phyloP scores from a whole-genome alignment of 2,797 vertebrate species.

The Bryconaethiops microstoma region DNA sequence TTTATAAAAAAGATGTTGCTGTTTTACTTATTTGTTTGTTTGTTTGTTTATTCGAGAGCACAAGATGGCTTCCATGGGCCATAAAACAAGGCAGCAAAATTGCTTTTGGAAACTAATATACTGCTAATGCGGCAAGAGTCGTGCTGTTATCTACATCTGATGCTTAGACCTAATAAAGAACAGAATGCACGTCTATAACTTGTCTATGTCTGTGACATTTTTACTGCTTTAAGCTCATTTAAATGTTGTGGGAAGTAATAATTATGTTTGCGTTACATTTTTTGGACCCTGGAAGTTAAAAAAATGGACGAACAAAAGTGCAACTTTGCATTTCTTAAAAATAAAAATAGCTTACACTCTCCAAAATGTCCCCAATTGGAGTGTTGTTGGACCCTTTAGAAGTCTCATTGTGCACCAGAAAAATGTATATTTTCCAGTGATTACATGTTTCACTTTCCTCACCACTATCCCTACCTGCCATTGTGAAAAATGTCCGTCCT shows the following conservation, averaged over 20 bases:
- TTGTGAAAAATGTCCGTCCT: too few species aligned
- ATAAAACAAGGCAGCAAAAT: background rate
- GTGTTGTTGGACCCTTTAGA: too few species aligned
- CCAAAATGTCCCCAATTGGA: too few species aligned
- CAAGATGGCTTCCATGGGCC: background rate
- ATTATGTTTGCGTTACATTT: too few species aligned
- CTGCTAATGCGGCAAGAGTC: background rate
- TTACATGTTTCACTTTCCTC: too few species aligned
- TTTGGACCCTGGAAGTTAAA: too few species aligned
- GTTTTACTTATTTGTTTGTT: background rate
- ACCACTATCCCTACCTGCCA: too few species aligned
- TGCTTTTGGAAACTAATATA: background rate
- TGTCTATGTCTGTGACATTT: background rate
- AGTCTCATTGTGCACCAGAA: too few species aligned
- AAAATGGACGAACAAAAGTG: too few species aligned
- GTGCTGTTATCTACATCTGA: background rate
- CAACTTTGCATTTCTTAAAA: too few species aligned
- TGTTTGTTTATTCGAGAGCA: background rate
- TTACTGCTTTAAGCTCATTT: background rate
- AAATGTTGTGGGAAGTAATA: background rate
- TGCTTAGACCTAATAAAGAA: slow-evolving; percentile 9
- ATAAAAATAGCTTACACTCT: too few species aligned
- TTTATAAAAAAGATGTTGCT: background rate
- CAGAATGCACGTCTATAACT: background rate
- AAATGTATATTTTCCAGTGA: too few species aligned